Base-by-base conservation (phyloP, 2,797 vertebrate genomes). In the Chiloscyllium punctatum region DNA sequence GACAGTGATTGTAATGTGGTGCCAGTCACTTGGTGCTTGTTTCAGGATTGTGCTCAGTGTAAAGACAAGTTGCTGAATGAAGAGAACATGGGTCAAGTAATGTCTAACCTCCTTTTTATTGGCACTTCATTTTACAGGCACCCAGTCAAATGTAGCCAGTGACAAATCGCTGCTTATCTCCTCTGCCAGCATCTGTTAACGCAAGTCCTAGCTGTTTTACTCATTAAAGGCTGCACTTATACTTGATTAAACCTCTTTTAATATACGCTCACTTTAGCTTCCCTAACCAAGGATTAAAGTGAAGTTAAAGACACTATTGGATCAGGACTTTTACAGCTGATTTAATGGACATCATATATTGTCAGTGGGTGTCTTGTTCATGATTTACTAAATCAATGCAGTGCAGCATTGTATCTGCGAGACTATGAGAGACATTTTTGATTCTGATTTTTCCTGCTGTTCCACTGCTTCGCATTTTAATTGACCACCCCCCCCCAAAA, bases 91-190 rank as follows among this genome's bases (percentile, higher is more conserved):
- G 97, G 96, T 97, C 97, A 97, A 97, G 96, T 96, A 96, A 98
- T 98, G 97, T 97, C 97, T 97, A 97, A 97, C 97, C 98, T 97
- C 97, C 96, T 96, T 96, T 97, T 97, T 98, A 97, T 98, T 96
- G 98, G 97, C 98, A 98, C 97, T 97, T 97, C 97, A 96, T 97
- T 98, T 98, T 98, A 98, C 97, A 98, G 97, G 97, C 97, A 97
- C 96, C 66, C 79, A 79, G 96, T 96, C 97, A 96, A 96, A 79
- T 94, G 96, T 96, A 92, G 97, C 96, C 95, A 96, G 96, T 97
- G 98, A 98, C 96, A 96, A 96, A 97, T 97, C 95, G 96, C 86
- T 96, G 96, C 96, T 96, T 96, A 95, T 95, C 94, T 77, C 69
- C 94, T 95, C 94, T 74, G 95, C 96, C 82, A 96, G 96, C 72